Conservation (phyloP, 2,797 vertebrate species). For the Takifugu rubripes region DNA sequence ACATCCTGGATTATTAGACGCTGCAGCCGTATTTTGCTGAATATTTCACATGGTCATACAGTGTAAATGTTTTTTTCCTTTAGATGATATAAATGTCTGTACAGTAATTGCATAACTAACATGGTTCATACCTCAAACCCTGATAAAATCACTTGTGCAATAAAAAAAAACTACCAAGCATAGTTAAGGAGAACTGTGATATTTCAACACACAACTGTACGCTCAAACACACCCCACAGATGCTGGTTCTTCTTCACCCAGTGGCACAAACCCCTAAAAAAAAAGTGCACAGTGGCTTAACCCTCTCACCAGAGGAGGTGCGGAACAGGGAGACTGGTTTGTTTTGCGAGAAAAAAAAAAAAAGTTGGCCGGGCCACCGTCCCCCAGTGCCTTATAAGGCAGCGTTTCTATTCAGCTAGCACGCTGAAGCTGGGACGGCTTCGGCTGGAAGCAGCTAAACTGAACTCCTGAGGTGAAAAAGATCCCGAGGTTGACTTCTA, state of each 20-base stretch:
- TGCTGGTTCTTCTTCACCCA: constrained; percentile 38
- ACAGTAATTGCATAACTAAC: too few species aligned
- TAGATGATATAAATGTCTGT: too few species aligned
- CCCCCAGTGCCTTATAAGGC: constrained; percentile 81
- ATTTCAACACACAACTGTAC: constrained; percentile 24
- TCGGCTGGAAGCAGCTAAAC: constrained; percentile 54
- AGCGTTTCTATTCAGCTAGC: constrained; percentile 76
- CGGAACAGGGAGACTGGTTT: constrained; percentile 66
- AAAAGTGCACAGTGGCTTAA: constrained; percentile 40
- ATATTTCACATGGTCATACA: too few species aligned
- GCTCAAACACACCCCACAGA: constrained; percentile 13
- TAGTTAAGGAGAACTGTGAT: constrained; percentile 28
- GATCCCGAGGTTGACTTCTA: constrained; percentile 44
- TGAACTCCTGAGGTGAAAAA: constrained; percentile 51
- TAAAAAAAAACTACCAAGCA: background rate
- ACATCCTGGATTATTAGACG: too few species aligned
- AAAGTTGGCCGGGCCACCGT: constrained; percentile 73
- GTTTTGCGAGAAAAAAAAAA: constrained; percentile 58
- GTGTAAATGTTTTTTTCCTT: too few species aligned
- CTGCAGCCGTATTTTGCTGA: too few species aligned
- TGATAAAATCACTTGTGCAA: background rate
- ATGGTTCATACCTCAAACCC: background rate
- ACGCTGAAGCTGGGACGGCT: constrained; percentile 51
- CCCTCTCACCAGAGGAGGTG: constrained; percentile 64
- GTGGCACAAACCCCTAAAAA: constrained; percentile 41